These are phyloP conservation scores for Triplophysa yarkandensis DNA, from an alignment of 2,797 vertebrate genomes.

Conservation along the genomic window DNA sequence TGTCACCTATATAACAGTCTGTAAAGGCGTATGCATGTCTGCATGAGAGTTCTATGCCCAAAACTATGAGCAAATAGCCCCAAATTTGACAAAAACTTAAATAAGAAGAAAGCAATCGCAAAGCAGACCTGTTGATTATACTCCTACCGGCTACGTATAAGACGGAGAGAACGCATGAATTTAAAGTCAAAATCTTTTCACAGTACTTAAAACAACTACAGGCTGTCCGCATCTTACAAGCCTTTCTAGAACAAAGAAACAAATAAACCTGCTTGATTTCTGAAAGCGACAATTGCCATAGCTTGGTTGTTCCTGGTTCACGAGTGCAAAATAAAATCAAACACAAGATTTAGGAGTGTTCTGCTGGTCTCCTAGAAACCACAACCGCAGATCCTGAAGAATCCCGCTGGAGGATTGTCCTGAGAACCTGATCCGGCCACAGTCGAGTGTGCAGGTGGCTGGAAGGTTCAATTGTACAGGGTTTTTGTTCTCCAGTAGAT, in stretches of 20 bases:
- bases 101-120: background rate
- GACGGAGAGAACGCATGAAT: constrained; percentile 5
- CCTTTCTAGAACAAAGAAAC: constrained; percentile 27
- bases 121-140: background rate
- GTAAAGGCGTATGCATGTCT: constrained; percentile 31
- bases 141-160: constrained; percentile 1
- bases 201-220: constrained; percentile 34
- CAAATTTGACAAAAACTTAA: constrained; percentile 5
- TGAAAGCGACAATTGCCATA: constrained; percentile 32
- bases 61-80: constrained; percentile 3
- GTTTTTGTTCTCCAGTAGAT: constrained; percentile 13
- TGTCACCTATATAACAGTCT: constrained; percentile 15
- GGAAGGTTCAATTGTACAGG: constrained; percentile 63
- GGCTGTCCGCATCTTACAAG: constrained; percentile 9
- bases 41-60: constrained; percentile 4
- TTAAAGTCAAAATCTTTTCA: constrained; percentile 27
- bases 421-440: constrained; percentile 61
- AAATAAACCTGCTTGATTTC: constrained; percentile 32
- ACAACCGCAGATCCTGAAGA: constrained; percentile 71
- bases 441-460: constrained; percentile 65
- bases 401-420: constrained; percentile 61
- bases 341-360: constrained; percentile 74
- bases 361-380: constrained; percentile 80
- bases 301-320: constrained; percentile 64
- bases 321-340: constrained; percentile 72